Base-by-base conservation (phyloP, 2,113 vertebrate species). In the Apteryx mantelli region DNA sequence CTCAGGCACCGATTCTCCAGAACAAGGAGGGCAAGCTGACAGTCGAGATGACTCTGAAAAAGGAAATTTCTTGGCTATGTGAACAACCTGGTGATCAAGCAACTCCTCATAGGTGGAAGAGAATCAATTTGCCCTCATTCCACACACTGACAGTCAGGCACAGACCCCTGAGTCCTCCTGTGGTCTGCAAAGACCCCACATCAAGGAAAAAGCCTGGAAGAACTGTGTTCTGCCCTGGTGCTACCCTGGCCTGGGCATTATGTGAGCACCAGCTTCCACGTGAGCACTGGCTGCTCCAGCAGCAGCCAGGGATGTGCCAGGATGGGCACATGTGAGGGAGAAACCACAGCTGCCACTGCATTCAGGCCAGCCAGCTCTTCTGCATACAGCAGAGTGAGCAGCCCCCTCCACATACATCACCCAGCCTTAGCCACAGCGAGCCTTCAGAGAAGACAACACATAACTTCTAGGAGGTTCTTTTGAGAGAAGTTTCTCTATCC, bases 1-100 rank as follows among this genome's bases (percentile, higher is more conserved):
- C 21, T 55, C 50, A 2, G 0, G 61, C 7, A 1, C 19, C 5
- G 64, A 70, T 8, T 12, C 63, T 25, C 11, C 3, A 28, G 11
- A 2, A 52, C 16, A 69, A 32, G 42, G 42, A 91, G 17, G 12
- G 15, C 3, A 13, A n/a, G n/a, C 36, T 58, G 11, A 42, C 48
- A 32, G 66, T 30, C n/a, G 7, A 16, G 20, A 17, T 20, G 66
- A 38, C 78, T 75, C 30, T 2, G 2, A 50, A 25, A 36, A 53
- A 28, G 78, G 74, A 21, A 5, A 40, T 42, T 60, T 53, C 73
- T 74, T 53, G 76, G 70, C 60, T 36, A 17, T 1, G 1, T 17
- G 53, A 70, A 78, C 70, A 78, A 64, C 5, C 20, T 64, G 34
- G 65, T 64, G 71, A 73, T 38, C 81, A 65, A 69, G 55, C 36